Evolutionary conservation across 2,888 invertebrate species (phyloP), one percentile per base, ranked within the genome.

Genomic region (Brachylomia viminalis): DNA sequence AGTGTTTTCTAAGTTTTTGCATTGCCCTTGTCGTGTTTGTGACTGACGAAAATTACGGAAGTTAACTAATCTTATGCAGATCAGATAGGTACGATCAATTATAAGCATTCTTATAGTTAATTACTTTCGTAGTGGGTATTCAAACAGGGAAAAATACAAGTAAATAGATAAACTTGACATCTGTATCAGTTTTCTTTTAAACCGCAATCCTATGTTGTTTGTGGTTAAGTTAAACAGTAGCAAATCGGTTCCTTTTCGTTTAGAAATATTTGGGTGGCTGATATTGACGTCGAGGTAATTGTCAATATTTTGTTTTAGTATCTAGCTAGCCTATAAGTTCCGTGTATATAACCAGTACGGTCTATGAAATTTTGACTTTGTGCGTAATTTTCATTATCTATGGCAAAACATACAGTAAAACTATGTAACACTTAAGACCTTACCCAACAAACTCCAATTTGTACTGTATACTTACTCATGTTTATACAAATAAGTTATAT

Each of bases 1-100:
- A 33, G 56, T 27, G 11, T n/a, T 27, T 49, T 52, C 8, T 42
- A 65, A 33, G 7, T 61, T 76, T 71, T 81, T 30, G n/a, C 10
- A 47, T 30, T 54, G 15, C 47, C 27, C 1, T 38, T 42, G 17
- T 49, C 38, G 7, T 45, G 8, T 54, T 73, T 56, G 13, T 33
- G 20, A 33, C 7, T 27, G 20, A 42, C 8, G 27, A 30, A 64
- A 69, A n/a, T 47, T 7, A 15, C 45, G 30, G 38, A 64, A 47
- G 62, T 72, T 65, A 52, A 59, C 11, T 65, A 15, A 30, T 54
- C 20, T 23, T 38, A 33, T 45, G 72, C 33, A 58, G 64, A 71
- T 71, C 33, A 66, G 42, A 49, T 58, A 38, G 38, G 38, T 38
- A 52, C 33, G 15, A 79, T 33, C 15, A 30, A 45, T 45, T 33